Evolutionary conservation across 2,113 vertebrate genomes (phyloP), one percentile per base, ranked within the genome.

Genomic region (Gadus macrocephalus): DNA sequence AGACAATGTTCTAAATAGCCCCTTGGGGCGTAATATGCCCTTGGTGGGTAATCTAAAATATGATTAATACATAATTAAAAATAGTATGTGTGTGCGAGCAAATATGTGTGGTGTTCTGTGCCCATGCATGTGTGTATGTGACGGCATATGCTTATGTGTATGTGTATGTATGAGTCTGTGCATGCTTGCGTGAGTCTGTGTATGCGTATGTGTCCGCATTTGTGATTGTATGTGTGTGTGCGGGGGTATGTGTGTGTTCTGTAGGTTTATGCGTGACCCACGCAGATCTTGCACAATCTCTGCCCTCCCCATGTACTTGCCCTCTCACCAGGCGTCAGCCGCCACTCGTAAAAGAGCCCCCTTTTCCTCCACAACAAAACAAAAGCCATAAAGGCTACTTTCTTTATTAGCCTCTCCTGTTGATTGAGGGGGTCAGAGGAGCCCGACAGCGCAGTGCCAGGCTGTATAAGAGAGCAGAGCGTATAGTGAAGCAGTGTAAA

Each of bases 371-470:
- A 77, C 78, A 83, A 58, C 80, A 69, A 80, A 84, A 87, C 84
- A 82, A 81, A 81, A 62, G 84, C 80, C 69, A 64, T 74, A 83
- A 86, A 87, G 69, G 78, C 83, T 61, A 42, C 69, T 6, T 85
- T 87, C 73, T 92, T 91, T 89, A 89, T 86, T 80, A 60, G 82
- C 83, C 81, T 27, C 80, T 85, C 53, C 71, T 85, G 89, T 89
- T 91, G 88, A 90, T 88, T 85, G 86, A 90, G 87, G 79, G 74
- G 88, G 84, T 87, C 85, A 84, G 80, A 85, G 81, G 83, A 81
- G 69, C 72, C 2, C 68, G 76, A 87, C 87, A 69, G 83, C 71
- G 69, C 77, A 66, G 78, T 83, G 86, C 86, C 91, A 87, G 86
- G 80, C 82, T 87, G 68, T 88, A 88, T 90, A 90, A 89, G 86